Evolutionary conservation across 2,888 invertebrate species (phyloP), one percentile per base, ranked within the genome.

Genomic region (Trichopria drosophilae): DNA sequence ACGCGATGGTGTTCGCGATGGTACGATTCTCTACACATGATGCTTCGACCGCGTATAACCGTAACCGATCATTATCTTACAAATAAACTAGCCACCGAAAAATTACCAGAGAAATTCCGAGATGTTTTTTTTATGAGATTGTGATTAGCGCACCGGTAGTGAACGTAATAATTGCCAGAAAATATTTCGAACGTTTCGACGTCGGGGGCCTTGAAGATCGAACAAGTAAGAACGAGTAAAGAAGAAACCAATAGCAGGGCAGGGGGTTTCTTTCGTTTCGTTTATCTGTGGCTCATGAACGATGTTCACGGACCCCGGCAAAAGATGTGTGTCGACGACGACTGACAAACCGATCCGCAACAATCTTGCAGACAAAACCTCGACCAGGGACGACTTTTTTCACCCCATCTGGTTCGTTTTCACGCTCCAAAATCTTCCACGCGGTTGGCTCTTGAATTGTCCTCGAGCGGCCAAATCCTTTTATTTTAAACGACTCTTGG

Each of bases 41-140:
- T n/a, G n/a, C n/a, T n/a, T n/a, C n/a, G n/a, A n/a, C n/a, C n/a
- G n/a, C n/a, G n/a, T n/a, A n/a, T n/a, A n/a, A n/a, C n/a, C 32
- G 42, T 19, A 57, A 55, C 66, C 65, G 42, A 60, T 68, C 60
- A 65, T 68, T 69, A 69, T 67, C 63, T 55, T 26, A 47, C 52
- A 56, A 61, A 53, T 58, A 61, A 55, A 43, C 42, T 57, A 60
- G 66, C 71, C 67, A 72, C 71, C 66, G 72, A 72, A 72, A 72
- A 70, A 72, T 72, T 68, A 65, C 59, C 64, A 62, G 53, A 59
- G 60, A 59, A 63, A 65, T 65, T 26, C n/a, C 65, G 61, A 61
- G 64, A 63, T 61, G 64, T 62, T 65, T 65, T 65, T 66, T n/a
- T n/a, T n/a, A n/a, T n/a, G n/a, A n/a, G n/a, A n/a, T n/a, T n/a